These are phyloP conservation scores for Oscarella lobularis DNA, from an alignment of 37 sponge, comb jelly and placozoan species.

Conservation along the genomic window DNA sequence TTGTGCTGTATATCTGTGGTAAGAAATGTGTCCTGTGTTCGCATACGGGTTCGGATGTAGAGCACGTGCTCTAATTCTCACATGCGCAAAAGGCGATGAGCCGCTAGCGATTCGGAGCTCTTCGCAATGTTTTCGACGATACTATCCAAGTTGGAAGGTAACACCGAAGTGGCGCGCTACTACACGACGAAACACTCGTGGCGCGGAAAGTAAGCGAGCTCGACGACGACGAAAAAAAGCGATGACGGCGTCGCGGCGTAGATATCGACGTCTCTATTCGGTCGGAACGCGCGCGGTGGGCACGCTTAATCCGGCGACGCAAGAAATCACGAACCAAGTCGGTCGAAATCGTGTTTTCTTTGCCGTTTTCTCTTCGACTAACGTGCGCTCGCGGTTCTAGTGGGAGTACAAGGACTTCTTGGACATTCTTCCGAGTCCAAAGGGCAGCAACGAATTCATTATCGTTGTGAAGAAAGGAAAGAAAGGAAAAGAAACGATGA, in stretches of 20 bases:
- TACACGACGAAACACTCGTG: constrained; percentile 91
- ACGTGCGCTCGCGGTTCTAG: constrained; percentile 1
- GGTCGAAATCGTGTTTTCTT: constrained; percentile 17
- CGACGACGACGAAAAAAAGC: neutral
- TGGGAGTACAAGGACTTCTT: constrained; percentile 91
- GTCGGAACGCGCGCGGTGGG: constrained; percentile 71
- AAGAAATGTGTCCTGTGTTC: too few species aligned
- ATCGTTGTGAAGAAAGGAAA: constrained; percentile 77
- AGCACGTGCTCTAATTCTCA: too few species aligned
- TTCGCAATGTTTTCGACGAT: neutral
- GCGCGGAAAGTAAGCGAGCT: constrained; percentile 77
- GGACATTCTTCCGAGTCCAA: constrained; percentile 66
- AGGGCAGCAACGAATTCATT: constrained; percentile 87
- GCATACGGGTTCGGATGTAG: too few species aligned
- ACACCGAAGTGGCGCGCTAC: constrained; percentile 70
- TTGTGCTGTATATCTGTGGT: too few species aligned
- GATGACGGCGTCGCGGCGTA: constrained; percentile 2
- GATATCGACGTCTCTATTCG: constrained; percentile 88
- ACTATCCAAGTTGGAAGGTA: constrained; percentile 20
- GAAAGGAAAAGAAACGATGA: constrained; percentile 62
- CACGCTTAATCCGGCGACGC: constrained; percentile 76
- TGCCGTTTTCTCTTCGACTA: neutral
- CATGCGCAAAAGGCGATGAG: too few species aligned
- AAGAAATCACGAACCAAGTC: constrained; percentile 83
- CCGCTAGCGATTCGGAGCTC: too few species aligned